These are phyloP conservation scores for Serilophus lunatus DNA, from an alignment of 2,113 vertebrate genomes.

Conservation along the genomic window DNA sequence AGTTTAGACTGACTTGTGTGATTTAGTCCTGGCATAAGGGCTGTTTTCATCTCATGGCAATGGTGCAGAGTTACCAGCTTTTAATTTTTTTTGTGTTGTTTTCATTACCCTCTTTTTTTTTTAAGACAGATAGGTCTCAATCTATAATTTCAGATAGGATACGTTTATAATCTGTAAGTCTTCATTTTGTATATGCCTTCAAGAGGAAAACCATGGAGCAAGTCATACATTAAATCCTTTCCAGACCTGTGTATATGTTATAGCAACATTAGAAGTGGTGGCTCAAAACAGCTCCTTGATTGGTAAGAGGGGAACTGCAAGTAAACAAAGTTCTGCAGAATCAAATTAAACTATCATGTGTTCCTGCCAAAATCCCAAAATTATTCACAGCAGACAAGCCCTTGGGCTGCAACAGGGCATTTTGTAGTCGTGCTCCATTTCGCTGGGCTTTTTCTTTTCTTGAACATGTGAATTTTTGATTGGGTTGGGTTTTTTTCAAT, in stretches of 20 bases:
- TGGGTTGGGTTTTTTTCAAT: not conserved
- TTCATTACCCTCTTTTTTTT: not conserved
- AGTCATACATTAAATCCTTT: not conserved
- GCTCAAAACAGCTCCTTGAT: not conserved
- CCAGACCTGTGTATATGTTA: not conserved
- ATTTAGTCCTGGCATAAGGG: not conserved
- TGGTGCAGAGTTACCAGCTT: not conserved
- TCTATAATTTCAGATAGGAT: not conserved
- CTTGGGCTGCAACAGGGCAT: not conserved
- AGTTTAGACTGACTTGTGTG: not conserved
- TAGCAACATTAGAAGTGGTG: not conserved
- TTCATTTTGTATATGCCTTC: not conserved
- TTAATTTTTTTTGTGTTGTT: not conserved
- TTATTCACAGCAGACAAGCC: not conserved
- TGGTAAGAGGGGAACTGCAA: not conserved
- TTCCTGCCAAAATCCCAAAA: not conserved
- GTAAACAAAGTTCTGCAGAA: conserved; percentile 4
- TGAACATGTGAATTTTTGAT: not conserved
- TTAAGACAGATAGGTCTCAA: not conserved
- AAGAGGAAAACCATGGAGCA: not conserved
- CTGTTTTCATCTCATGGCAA: not conserved
- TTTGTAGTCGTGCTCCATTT: not conserved
- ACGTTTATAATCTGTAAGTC: not conserved
- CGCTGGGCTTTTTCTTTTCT: not conserved
- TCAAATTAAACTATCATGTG: not conserved